A percentile compares a stretch with the other conserved stretches of the same genome.
phyloP scores from a whole-genome alignment of 2,113 vertebrate genomes.

The Falcunculus frontatus region DNA sequence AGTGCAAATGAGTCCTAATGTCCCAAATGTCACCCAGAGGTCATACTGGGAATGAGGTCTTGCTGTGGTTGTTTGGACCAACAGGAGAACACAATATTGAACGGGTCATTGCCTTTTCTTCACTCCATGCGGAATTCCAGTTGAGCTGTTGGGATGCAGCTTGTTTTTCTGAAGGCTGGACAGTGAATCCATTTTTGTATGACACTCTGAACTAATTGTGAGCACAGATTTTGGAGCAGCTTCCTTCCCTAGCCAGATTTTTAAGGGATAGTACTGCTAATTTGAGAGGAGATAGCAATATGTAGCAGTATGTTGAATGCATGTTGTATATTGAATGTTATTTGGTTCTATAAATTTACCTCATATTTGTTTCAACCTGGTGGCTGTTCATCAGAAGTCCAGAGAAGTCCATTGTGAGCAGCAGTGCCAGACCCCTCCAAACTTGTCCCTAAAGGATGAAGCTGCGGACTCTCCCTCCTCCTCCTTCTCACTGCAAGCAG shows the following conservation, averaged over 20 bases:
- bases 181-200: neutral
- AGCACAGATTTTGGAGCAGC: neutral
- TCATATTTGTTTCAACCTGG: neutral
- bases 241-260: neutral
- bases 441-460: neutral
- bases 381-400: neutral
- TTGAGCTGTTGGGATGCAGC: neutral
- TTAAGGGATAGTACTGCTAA: neutral
- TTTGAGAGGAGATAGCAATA: too few species aligned
- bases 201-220: neutral
- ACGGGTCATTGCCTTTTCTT: neutral
- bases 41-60: neutral
- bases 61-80: neutral
- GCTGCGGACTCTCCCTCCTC: neutral
- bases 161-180: neutral
- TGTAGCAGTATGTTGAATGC: too few species aligned
- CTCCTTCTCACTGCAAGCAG: neutral
- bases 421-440: neutral
- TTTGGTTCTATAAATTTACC: neutral
- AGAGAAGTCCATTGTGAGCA: neutral
- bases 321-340: accelerated
- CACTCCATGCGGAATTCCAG: neutral
- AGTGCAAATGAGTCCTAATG: neutral
- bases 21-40: neutral
- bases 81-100: neutral